Evolutionary conservation across 2,888 invertebrate species (phyloP).

Genomic region (Geotrupes spiniger): DNA sequence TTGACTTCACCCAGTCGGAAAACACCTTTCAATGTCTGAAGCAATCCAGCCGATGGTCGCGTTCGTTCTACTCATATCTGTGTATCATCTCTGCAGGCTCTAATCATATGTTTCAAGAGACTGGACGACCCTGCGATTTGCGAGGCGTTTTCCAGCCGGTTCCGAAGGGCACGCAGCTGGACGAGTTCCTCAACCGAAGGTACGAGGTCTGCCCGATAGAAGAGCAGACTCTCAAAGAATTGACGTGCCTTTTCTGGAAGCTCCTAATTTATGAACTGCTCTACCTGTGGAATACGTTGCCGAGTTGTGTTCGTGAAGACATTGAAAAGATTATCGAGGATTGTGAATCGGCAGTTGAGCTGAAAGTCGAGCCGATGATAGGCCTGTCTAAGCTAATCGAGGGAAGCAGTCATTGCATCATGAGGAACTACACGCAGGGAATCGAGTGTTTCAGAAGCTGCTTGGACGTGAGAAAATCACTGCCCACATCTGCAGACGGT

Average conservation of each 20-base stretch:
- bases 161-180: slow-evolving; percentile 43
- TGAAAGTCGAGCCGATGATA: slow-evolving; percentile 54
- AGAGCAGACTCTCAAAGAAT: slow-evolving; percentile 32
- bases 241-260: slow-evolving; percentile 52
- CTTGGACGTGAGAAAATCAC: slow-evolving; percentile 38
- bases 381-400: slow-evolving; percentile 55
- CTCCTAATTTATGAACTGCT: slow-evolving; percentile 63
- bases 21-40: slow-evolving; percentile 56
- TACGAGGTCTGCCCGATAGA: slow-evolving; percentile 34
- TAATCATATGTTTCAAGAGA: slow-evolving; percentile 32
- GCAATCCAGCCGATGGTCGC: slow-evolving; percentile 63
- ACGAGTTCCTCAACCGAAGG: slow-evolving; percentile 41
- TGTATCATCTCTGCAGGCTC: slow-evolving; percentile 49
- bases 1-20: slow-evolving; percentile 57
- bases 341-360: slow-evolving; percentile 28
- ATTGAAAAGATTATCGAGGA: slow-evolving; percentile 46
- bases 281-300: slow-evolving; percentile 66
- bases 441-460: slow-evolving; percentile 46
- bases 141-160: slow-evolving; percentile 31
- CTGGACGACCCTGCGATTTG: slow-evolving; percentile 37
- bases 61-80: slow-evolving; percentile 64
- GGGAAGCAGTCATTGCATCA: slow-evolving; percentile 53
- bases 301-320: slow-evolving; percentile 53
- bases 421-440: slow-evolving; percentile 47
- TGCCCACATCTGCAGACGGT: slow-evolving; percentile 44